Evolutionary conservation across 2,113 vertebrate genomes (phyloP), one percentile per base, ranked within the genome.

Genomic region (Aythya baeri): DNA sequence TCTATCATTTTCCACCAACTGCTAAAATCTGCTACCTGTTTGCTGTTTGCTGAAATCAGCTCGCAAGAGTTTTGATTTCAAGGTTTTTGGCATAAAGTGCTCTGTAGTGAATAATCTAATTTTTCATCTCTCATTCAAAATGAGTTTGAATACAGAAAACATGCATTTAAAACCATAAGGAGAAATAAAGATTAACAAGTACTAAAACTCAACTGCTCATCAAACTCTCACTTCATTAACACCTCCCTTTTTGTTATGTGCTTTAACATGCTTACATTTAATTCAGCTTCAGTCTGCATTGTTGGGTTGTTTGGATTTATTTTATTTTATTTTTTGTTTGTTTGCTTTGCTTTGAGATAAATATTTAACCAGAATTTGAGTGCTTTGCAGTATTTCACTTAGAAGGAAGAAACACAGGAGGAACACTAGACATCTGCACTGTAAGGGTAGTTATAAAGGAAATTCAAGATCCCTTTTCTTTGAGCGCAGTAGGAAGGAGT

Each of bases 1-100:
- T 81, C 49, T 85, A 15, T 81, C 43, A 65, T 74, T 96, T 90
- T 90, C 26, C 12, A 75, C 32, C 27, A 21, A 27, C 17, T 92
- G 70, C 80, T 93, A 67, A 66, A 78, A 74, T 90, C 57, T 72
- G 25, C 23, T 93, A 26, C 57, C 41, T 10, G 3, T 61, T 80
- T 73, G n/a, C 41, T 10, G 3, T 57, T 80, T 73, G n/a, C 54
- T 89, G 36, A 80, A 85, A 82, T 85, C 65, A 54, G 25, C 25
- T 89, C 59, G 68, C 34, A 74, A 26, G 29, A 74, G n/a, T 8
- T 34, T 87, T 79, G 17, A 61, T 89, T 87, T 84, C 5, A 15
- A 87, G 62, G 2, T 76, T 86, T 94, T 55, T 93, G 55, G 26
- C 63, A 59, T 38, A n/a, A 68, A 78, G 26, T 91, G 38, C 57